Evolutionary conservation across 1,140 invertebrate species (phyloP), one percentile per base, ranked within the genome.

Genomic region (Habropoda laboriosa): DNA sequence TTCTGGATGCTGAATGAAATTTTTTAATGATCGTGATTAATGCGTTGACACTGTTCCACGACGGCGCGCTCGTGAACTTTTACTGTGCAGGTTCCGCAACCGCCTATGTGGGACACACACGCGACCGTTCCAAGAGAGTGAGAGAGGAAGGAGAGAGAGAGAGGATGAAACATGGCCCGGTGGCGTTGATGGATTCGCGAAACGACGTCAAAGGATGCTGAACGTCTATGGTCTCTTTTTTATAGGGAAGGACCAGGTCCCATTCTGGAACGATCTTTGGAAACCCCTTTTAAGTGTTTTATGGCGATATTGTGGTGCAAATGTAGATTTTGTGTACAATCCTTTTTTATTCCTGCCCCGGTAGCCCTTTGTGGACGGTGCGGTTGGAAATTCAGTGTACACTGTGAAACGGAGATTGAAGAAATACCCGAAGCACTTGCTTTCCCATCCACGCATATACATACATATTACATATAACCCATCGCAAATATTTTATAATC

Each of bases 1-100:
- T 49, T 49, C 51, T 38, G 74, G 30, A 70, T 60, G 67, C 49
- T 68, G 74, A 76, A 76, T 76, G 49, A 76, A 76, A 68, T 67
- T 68, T 68, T 68, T 57, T 51, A 76, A 76, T 38, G 51, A 76
- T 68, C 51, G 38, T 45, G 51, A 76, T 76, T 68, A 68, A 76
- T 68, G 51, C 74, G 61, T 35, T 45, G 73, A 76, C 73, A 57
- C 61, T 67, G 38, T 42, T 42, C 27, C 58, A 27, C 16, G 40
- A 1, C 16, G 35, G 18, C 47, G 24, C 18, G 27, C 12, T 30
- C 38, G 57, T 38, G 30, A 32, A 45, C 30, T 32, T 58, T 66
- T 45, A 30, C 24, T 49, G 32, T 24, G 49, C 38, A n/a, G 30
- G 21, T 58, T 27, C 53, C 45, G 18, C 7, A 4, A n/a, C n/a